phyloP scores from a whole-genome alignment of 2,888 invertebrate genomes.

The Theodoxus fluviatilis region DNA sequence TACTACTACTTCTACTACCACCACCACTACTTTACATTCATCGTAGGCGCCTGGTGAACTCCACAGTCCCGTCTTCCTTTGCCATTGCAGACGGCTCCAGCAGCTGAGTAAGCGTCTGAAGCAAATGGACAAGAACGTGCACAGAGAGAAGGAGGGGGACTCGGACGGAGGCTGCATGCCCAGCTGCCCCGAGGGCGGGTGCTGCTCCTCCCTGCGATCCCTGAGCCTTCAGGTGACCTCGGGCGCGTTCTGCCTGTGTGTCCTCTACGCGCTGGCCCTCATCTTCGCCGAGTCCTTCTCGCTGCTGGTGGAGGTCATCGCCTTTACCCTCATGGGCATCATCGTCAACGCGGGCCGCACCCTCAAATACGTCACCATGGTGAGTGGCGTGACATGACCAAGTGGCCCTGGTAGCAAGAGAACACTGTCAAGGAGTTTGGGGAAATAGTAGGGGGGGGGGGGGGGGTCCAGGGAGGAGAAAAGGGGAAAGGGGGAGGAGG shows the following conservation, averaged over 20 bases:
- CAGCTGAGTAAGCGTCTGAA: constrained; percentile 40
- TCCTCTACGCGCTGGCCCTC: constrained; percentile 49
- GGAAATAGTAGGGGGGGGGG: too few species aligned
- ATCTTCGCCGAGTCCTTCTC: constrained; percentile 58
- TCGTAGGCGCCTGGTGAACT: too few species aligned
- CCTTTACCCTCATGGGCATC: constrained; percentile 63
- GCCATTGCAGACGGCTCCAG: constrained; percentile 34
- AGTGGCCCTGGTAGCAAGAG: too few species aligned
- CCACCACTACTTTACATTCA: too few species aligned
- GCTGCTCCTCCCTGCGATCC: constrained; percentile 25
- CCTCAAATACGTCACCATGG: constrained; percentile 59
- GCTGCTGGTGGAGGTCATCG: constrained; percentile 55
- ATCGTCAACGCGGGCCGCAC: constrained; percentile 60
- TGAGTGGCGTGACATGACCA: too few species aligned
- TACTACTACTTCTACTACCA: too few species aligned
- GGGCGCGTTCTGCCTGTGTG: constrained; percentile 45
- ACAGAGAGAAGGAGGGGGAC: constrained; percentile 30
- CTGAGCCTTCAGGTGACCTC: constrained; percentile 38
- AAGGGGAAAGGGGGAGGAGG: too few species aligned
- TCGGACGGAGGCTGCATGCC: constrained; percentile 41
- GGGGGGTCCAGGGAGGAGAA: too few species aligned
- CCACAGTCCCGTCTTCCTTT: too few species aligned
- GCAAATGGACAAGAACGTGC: constrained; percentile 43
- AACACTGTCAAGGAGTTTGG: too few species aligned
- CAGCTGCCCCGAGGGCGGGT: too few species aligned